Evolutionary conservation across 2,888 invertebrate species (phyloP).

Genomic region (Diplazon laetatorius): DNA sequence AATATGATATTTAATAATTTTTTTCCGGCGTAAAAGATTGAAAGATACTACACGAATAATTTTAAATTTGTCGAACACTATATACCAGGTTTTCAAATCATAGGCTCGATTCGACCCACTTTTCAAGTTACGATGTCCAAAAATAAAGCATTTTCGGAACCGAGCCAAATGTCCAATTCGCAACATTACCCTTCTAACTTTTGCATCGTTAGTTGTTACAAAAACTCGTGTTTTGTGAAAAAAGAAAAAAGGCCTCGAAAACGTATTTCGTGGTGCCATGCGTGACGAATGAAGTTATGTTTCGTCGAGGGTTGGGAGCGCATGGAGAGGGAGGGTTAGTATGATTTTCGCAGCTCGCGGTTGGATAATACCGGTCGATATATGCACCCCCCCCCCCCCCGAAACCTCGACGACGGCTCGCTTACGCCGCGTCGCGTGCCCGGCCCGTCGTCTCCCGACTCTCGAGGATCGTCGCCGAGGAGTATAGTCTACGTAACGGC

Average conservation of each 20-base stretch:
- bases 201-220: no score
- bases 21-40: no score
- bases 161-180: no score
- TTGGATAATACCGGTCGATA: conserved; percentile 26
- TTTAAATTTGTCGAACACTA: no score
- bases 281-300: conserved; percentile 28
- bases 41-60: no score
- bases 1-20: no score
- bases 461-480: conserved; percentile 27
- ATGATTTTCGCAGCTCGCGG: conserved; percentile 36
- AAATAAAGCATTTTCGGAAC: no score
- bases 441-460: conserved; percentile 7
- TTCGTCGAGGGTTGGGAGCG: not conserved
- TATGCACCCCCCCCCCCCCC: not conserved
- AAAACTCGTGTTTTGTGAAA: not conserved
- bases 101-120: no score
- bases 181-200: no score
- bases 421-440: conserved; percentile 44
- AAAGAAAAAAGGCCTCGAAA: not conserved
- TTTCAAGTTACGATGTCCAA: no score
- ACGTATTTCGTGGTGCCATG: not conserved
- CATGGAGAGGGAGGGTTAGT: not conserved
- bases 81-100: no score
- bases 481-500: conserved; percentile 15
- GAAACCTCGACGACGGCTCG: conserved; percentile 36